Evolutionary conservation across 2,888 invertebrate genomes (phyloP).

Genomic region (Microplitis manilae): DNA sequence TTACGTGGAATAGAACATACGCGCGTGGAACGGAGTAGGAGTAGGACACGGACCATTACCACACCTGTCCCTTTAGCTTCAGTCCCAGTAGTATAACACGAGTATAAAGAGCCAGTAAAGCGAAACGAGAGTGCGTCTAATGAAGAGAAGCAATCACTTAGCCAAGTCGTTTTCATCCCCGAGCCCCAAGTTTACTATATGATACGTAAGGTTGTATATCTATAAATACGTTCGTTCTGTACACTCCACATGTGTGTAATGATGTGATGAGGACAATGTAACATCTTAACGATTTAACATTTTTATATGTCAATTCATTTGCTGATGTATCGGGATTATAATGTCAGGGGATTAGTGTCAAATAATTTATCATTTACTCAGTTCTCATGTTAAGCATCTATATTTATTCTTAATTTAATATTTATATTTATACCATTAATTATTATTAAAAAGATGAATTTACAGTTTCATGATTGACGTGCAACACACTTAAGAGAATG

Average conservation of each 20-base stretch:
- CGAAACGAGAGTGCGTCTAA: constrained; percentile 54
- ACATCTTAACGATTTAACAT: background rate
- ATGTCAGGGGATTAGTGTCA: background rate
- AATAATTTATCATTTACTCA: background rate
- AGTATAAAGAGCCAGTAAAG: constrained; percentile 25
- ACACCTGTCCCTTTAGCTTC: constrained; percentile 66
- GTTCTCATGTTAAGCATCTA: background rate
- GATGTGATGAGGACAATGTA: constrained; percentile 1
- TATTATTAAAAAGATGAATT: constrained; percentile 35
- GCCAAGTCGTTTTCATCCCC: constrained; percentile 46
- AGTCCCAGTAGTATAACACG: constrained; percentile 59
- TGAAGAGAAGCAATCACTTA: constrained; percentile 71
- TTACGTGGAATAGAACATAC: background rate
- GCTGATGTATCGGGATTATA: background rate
- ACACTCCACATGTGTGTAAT: background rate
- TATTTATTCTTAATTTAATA: background rate
- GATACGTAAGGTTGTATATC: background rate
- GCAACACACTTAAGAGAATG: constrained; percentile 20
- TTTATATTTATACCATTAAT: constrained; percentile 4
- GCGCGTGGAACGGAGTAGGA: background rate
- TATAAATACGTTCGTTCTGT: background rate
- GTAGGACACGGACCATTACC: constrained; percentile 66
- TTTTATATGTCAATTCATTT: background rate
- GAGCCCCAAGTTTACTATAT: constrained; percentile 40
- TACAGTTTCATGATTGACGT: constrained; percentile 37